Conservation (phyloP, 1,140 invertebrate species). For the Microplitis mediator region DNA sequence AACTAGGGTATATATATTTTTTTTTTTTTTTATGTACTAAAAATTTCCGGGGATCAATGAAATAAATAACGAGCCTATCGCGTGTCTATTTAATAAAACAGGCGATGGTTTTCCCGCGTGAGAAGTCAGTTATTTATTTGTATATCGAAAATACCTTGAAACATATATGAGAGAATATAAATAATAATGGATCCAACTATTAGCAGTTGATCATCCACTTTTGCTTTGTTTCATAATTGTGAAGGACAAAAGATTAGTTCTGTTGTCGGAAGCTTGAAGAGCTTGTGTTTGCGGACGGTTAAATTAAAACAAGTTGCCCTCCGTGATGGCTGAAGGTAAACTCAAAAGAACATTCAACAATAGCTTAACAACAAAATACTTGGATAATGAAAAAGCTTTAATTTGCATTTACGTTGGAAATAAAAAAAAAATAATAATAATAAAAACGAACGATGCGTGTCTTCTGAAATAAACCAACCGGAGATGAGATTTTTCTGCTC, state of each 20-base stretch:
- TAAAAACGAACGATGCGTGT: not conserved
- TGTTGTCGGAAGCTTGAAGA: slow-evolving; percentile 11
- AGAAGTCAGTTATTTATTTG: not conserved
- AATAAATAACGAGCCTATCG: not conserved
- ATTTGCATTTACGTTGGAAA: slow-evolving; percentile 8
- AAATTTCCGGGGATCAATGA: not conserved
- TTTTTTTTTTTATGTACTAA: not conserved
- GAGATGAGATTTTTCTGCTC: slow-evolving; percentile 20
- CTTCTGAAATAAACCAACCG: slow-evolving; percentile 2
- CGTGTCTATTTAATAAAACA: not conserved
- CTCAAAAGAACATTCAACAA: slow-evolving; percentile 15
- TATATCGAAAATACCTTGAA: not conserved
- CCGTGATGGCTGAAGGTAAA: not conserved
- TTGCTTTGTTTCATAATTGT: not conserved
- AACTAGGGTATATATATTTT: not conserved
- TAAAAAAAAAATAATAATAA: not conserved
- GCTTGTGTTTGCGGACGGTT: slow-evolving; percentile 12
- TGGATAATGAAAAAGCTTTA: slow-evolving; percentile 15
- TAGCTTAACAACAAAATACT: slow-evolving; percentile 5
- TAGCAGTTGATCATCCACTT: slow-evolving; percentile 5
- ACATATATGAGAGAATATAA: not conserved
- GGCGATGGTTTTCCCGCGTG: not conserved
- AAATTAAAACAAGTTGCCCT: slow-evolving; percentile 21
- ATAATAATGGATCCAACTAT: not conserved
- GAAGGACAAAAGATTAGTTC: slow-evolving; percentile 9